phyloP scores from a whole-genome alignment of 2,888 invertebrate species.

The Drosophila affinis region DNA sequence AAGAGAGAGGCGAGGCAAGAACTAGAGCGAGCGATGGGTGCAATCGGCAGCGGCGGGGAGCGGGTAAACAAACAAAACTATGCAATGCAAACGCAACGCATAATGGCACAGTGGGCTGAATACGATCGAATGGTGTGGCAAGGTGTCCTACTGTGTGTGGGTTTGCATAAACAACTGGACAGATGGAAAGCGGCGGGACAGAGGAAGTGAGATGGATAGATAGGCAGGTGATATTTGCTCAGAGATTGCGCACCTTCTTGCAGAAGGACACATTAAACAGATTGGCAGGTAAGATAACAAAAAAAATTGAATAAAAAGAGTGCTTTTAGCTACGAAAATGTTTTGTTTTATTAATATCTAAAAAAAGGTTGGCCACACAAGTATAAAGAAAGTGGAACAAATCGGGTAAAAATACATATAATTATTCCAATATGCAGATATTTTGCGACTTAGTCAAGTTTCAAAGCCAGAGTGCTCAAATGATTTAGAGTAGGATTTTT shows the following conservation, averaged over 20 bases:
- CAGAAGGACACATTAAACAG: too few species aligned
- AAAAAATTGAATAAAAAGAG: too few species aligned
- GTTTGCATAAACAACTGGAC: not conserved
- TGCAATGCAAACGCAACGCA: conserved; percentile 71
- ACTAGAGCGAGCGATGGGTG: conserved; percentile 44
- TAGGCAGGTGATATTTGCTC: conserved; percentile 61
- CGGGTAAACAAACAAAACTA: conserved; percentile 68
- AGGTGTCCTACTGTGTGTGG: not conserved
- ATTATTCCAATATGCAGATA: too few species aligned
- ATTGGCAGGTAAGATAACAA: not conserved
- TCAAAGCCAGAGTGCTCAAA: too few species aligned
- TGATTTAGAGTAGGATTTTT: too few species aligned
- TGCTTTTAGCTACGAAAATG: too few species aligned
- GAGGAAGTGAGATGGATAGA: conserved; percentile 68
- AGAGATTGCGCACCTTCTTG: not conserved
- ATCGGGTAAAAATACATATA: too few species aligned
- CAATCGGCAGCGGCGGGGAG: conserved; percentile 10
- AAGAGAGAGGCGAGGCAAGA: conserved; percentile 20
- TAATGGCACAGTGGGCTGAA: conserved; percentile 67
- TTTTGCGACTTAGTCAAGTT: too few species aligned
- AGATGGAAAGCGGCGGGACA: conserved; percentile 49
- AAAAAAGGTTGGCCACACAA: too few species aligned
- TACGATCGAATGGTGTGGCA: conserved; percentile 19
- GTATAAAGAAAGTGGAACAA: too few species aligned
- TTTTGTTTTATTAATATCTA: too few species aligned